Base-by-base conservation (phyloP, 2,888 invertebrate species). In the Liopterus haemorrhoidalis region DNA sequence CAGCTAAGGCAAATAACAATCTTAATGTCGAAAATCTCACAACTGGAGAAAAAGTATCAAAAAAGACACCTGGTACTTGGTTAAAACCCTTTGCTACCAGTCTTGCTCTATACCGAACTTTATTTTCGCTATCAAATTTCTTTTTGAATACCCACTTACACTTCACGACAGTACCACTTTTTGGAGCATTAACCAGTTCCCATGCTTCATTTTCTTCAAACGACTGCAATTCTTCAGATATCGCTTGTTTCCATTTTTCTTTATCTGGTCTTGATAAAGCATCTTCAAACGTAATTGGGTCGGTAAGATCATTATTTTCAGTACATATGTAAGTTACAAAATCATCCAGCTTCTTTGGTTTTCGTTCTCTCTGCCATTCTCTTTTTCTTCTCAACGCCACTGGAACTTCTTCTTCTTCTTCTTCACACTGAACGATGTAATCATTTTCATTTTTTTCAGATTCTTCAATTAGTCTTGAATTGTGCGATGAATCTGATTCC, bases 91-190 rank as follows among this genome's bases (percentile, higher is more conserved):
- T 46, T 6, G 49, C 46, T 11, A 49, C 46, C 14, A 49, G 16
- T 19, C 49, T 25, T 6, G 49, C 46, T 21, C 39, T 15, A 42
- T 57, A 57, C 5, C 48, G 33, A 14, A 54, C 45, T 33, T 54
- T 43, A 33, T 44, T 44, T 11, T 56, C 54, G 41, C 42, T 38
- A 44, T 58, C 50, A 20, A 5, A n/a, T 44, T 61, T 61, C 15
- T 15, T 50, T 41, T 58, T 57, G 32, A 53, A 59, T 6, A 60
- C 57, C 59, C 58, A 62, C 33, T 59, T 61, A 35, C 56, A 57
- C 27, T 57, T 14, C 35, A 59, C 58, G 20, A 60, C 49, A 9
- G 46, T 52, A 21, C 22, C 48, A 41, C 31, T 35, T 27, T 51
- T 37, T 36, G 55, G 57, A n/a, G 28, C 5, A 41, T 59, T 52